These are phyloP conservation scores for Enteromius afrohamiltoni DNA, from an alignment of 2,797 vertebrate genomes.

Conservation along the genomic window DNA sequence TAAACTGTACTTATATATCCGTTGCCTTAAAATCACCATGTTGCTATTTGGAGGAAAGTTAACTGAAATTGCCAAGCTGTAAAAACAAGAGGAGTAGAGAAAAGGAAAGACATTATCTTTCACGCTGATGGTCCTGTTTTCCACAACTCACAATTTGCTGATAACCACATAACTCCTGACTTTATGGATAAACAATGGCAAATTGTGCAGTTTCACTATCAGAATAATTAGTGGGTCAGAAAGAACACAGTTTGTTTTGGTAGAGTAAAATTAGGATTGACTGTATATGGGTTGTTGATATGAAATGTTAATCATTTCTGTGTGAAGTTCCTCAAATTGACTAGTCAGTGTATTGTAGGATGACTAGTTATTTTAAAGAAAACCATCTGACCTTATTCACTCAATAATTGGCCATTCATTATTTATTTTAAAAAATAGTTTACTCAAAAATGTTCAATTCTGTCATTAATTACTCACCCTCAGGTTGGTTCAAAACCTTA, in stretches of 20 bases:
- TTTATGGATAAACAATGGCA: background rate
- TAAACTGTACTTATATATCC: constrained; percentile 41
- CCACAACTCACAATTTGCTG: background rate
- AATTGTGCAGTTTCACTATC: background rate
- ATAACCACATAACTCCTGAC: background rate
- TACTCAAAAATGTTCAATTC: background rate
- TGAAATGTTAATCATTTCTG: background rate
- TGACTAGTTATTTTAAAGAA: background rate
- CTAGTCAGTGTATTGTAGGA: background rate
- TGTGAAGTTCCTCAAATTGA: background rate
- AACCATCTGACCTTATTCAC: background rate
- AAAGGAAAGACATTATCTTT: background rate
- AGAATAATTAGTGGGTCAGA: background rate
- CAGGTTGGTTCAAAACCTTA: background rate
- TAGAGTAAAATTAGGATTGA: too few species aligned
- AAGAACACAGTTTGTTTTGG: background rate
- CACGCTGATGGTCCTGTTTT: background rate
- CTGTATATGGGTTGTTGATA: constrained; percentile 2
- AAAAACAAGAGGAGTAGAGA: constrained; percentile 22
- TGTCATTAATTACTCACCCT: background rate
- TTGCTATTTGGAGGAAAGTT: constrained; percentile 61
- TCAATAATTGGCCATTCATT: background rate
- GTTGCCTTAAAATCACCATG: constrained; percentile 60
- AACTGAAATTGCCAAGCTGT: constrained; percentile 45
- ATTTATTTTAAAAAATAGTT: background rate